Conservation (phyloP, 2,888 invertebrate genomes). For the Trachelus troglodyta region DNA sequence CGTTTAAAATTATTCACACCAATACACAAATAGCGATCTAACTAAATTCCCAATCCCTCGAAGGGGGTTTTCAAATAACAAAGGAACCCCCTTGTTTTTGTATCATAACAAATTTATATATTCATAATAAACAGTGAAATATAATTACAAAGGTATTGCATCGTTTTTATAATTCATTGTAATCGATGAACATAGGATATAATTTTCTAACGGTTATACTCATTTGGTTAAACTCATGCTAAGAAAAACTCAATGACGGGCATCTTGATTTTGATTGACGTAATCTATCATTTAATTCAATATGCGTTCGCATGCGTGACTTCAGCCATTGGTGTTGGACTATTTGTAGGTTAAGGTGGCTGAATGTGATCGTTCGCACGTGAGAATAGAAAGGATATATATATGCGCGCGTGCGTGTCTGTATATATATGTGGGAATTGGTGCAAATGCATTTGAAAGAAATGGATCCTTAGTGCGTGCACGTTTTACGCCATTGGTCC, state of each 20-base stretch:
- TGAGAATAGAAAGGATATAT: no score
- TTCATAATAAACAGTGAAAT: constrained; percentile 8
- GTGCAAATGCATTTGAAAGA: background rate
- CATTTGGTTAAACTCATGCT: background rate
- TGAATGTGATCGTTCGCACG: background rate
- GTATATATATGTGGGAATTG: background rate
- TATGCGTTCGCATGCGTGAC: background rate
- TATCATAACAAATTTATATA: constrained; percentile 20
- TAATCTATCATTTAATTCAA: background rate
- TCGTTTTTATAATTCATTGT: no score
- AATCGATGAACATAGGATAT: background rate
- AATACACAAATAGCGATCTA: background rate
- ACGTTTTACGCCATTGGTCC: constrained; percentile 9
- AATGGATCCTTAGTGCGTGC: background rate
- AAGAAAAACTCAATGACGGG: background rate
- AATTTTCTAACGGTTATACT: background rate
- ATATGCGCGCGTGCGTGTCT: no score
- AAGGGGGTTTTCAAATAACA: background rate
- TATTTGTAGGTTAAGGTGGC: background rate
- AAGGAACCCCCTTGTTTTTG: background rate
- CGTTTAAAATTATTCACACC: background rate
- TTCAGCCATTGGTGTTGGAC: background rate
- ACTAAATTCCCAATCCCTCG: background rate
- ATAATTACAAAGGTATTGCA: background rate
- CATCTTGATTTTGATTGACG: background rate